Base-by-base conservation (phyloP, 2,113 vertebrate genomes). In the Proteles cristata region DNA sequence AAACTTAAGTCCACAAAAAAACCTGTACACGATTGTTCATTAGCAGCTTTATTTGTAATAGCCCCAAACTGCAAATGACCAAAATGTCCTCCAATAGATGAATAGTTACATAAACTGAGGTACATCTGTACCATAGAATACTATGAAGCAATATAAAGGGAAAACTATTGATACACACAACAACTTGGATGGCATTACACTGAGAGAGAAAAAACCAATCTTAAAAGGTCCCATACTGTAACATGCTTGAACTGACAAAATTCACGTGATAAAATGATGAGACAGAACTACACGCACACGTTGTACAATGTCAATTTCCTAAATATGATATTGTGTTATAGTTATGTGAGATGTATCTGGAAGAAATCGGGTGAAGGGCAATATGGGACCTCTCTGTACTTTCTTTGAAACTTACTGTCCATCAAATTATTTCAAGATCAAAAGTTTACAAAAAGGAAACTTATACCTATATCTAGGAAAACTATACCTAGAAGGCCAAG, bases 1-100 rank as follows among this genome's bases (percentile, higher is more conserved):
- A 91, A 96, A 94, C 66, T 97, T 89, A 96, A 58, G 83, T 97
- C 96, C 86, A 97, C 83, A 96, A 61, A 96, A 97, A 96, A 96
- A 90, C 76, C 79, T 95, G 66, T 74, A 93, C 15, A 83, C 4
- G 17, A 92, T 45, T 83, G 91, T 92, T 97, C 23, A 92, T 92
- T 94, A 90, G 93, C 35, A 94, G 45, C 89, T 96, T 94, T 96
- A 94, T 86, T 43, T 96, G 17, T 94, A 94, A 84, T 50, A 96
- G 79, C 77, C 82, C 85, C 35, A 90, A 83, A 95, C 65, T 85
- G 10, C 16, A 95, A 97, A 94, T 25, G 66, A 97, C 90, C 85
- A 93, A 97, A 88, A 83, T 43, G 11, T 80, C 17, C 85, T 88
- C 73, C 17, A 93, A 88, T 26, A 94, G 53, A 96, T 80, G 81